Base-by-base conservation (phyloP, 2,797 vertebrate genomes). In the Neopelma chrysocephalum region DNA sequence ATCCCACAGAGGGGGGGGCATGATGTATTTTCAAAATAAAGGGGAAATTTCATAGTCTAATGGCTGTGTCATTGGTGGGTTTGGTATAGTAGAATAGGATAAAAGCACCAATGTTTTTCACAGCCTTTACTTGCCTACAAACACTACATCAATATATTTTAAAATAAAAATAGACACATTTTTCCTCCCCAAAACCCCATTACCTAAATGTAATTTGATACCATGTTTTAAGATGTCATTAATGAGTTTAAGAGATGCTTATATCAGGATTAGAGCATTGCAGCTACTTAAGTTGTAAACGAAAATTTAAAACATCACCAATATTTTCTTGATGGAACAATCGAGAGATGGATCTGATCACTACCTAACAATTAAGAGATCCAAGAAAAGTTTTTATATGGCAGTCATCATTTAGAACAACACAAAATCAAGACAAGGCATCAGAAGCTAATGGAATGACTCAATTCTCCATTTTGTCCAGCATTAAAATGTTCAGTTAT, bases 291-390 rank as follows among this genome's bases (percentile, higher is more conserved):
- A 22, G 31, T 83, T 96, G 93, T 90, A 89, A 96, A 94, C n/a
- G 48, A 96, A 94, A 96, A 96, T 82, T 90, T 92, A 54, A 91
- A 93, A 85, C 78, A 87, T 80, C 91, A 85, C 76, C 68, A 91
- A 87, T 94, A 94, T 90, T 95, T 94, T 94, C 92, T 83, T 71
- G 77, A 72, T 78, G n/a, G 96, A 97, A 93, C 65, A 92, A 88
- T 64, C 36, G 80, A 94, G 85, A 94, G 36, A 47, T 27, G 38
- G 92, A 89, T 92, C 89, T 92, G 85, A 96, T 93, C 91, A 88
- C 65, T 78, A 93, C 64, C 66, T 94, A 95, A 94, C 71, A 94
- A 91, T 27, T 51, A 80, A 95, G 95, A 96, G 90, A 86, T 8
- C 2, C 5, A 62, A 72, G 93, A 58, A n/a, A 88, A 69, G 45